Base-by-base conservation (phyloP, 2,113 vertebrate species). In the Lepus americanus region DNA sequence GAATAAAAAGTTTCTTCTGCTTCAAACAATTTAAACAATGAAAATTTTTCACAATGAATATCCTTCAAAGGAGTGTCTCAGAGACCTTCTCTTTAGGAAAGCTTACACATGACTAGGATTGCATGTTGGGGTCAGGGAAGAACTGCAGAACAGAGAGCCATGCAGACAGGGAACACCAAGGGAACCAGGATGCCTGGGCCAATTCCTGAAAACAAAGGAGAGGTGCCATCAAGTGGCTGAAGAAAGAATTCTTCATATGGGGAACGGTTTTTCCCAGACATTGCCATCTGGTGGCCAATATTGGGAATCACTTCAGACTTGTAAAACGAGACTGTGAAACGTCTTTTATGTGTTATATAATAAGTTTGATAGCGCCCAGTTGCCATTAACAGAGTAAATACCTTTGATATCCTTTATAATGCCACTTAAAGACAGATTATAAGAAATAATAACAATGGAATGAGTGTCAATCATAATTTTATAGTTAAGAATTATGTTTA, bases 151-250 rank as follows among this genome's bases (percentile, higher is more conserved):
- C 14, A 80, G 69, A 72, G 94, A 44, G 67, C 36, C 61, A 6
- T 0, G 4, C 27, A 83, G 64, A 39, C 89, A 74, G 27, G 1
- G 91, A 96, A 49, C 27, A 95, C 86, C 76, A 70, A 92, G 95
- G 63, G 2, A 92, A 94, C 78, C 66, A 1, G 36, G 87, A 80
- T 53, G 3, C 86, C 13, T 51, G 53, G 77, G 76, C 73, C 49
- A 92, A 67, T 20, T 36, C 29, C 72, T 53, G 90, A 95, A 98
- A 96, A 94, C 78, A 95, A 95, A 39, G 61, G 69, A 89, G 82
- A 96, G 90, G 94, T 91, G 98, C 97, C 98, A 97, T 94, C 98
- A 96, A 96, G 98, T 72, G 98, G 97, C 55, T 89, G 59, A 97
- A 97, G 44, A 73, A 33, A 83, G 92, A 74, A 92, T 64, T 87